Conservation (phyloP, 1,140 invertebrate genomes). For the Cecropterus lyciades region DNA sequence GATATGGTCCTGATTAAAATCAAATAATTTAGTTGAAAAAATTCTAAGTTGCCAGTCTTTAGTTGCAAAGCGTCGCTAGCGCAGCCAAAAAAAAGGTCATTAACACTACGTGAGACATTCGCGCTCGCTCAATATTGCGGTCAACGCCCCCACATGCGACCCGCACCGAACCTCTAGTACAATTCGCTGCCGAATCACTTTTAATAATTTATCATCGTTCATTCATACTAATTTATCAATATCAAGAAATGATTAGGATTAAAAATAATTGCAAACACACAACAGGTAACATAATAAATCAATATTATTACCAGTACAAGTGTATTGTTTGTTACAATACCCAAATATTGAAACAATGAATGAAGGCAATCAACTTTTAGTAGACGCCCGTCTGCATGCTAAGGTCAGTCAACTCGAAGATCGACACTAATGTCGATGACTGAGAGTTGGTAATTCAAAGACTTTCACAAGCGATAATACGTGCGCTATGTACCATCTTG, state of each 20-base stretch:
- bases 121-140: conserved; percentile 80
- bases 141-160: conserved; percentile 73
- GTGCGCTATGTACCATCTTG: conserved; percentile 20
- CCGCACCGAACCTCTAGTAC: conserved; percentile 59
- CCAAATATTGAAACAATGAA: conserved; percentile 48
- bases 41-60: conserved; percentile 5
- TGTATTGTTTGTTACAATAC: conserved; percentile 24
- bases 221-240: conserved; percentile 22
- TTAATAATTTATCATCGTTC: conserved; percentile 22
- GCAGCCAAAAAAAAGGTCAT: conserved; percentile 81
- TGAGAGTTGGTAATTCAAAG: conserved; percentile 61
- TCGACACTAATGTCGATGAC: conserved; percentile 63
- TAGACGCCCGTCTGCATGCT: conserved; percentile 52
- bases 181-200: conserved; percentile 47
- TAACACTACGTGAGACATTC: conserved; percentile 82
- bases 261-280: not conserved
- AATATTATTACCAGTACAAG: not conserved
- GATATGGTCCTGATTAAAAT: not conserved
- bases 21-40: not conserved
- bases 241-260: not conserved
- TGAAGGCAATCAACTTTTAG: conserved; percentile 62
- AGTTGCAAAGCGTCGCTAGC: conserved; percentile 56
- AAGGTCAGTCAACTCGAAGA: conserved; percentile 66
- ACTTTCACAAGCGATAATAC: conserved; percentile 56
- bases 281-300: not conserved